Conservation (phyloP, 1,140 invertebrate genomes). For the Onthophagus taurus region DNA sequence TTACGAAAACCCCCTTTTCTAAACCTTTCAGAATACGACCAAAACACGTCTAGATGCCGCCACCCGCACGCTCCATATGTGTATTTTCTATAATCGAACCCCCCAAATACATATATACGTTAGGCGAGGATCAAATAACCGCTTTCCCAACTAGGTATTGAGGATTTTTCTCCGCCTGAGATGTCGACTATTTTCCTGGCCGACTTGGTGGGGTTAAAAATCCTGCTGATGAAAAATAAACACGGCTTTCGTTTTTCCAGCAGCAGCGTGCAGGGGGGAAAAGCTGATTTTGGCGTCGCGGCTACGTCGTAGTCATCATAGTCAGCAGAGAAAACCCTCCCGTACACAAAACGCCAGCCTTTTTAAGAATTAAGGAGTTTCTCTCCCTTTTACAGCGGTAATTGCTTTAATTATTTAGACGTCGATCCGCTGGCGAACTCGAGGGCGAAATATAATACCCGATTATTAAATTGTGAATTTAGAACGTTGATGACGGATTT, state of each 20-base stretch:
- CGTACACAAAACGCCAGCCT: slow-evolving; percentile 12
- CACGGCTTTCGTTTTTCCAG: slow-evolving; percentile 29
- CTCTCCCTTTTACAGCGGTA: slow-evolving; percentile 15
- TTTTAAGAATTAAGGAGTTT: slow-evolving; percentile 24
- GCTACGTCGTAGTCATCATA: slow-evolving; percentile 21
- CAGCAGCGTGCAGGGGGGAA: too few species aligned
- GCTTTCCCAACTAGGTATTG: slow-evolving; percentile 2
- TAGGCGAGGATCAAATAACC: slow-evolving; percentile 29
- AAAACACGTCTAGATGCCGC: slow-evolving; percentile 1
- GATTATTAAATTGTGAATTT: too few species aligned
- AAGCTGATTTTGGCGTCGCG: slow-evolving; percentile 25
- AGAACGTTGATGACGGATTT: too few species aligned
- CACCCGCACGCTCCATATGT: slow-evolving; percentile 17
- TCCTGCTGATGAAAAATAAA: slow-evolving; percentile 34
- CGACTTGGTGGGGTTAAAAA: slow-evolving; percentile 28
- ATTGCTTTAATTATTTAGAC: slow-evolving; percentile 18
- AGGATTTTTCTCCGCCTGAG: neutral
- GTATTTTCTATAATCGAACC: slow-evolving; percentile 33
- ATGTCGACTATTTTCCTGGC: slow-evolving; percentile 13
- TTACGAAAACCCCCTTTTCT: too few species aligned
- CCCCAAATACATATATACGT: slow-evolving; percentile 29
- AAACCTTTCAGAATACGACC: too few species aligned
- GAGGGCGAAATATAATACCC: too few species aligned
- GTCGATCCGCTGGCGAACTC: neutral
- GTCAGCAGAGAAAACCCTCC: too few species aligned